phyloP scores from a whole-genome alignment of 2,797 vertebrate genomes.

The Cyprinella venusta region DNA sequence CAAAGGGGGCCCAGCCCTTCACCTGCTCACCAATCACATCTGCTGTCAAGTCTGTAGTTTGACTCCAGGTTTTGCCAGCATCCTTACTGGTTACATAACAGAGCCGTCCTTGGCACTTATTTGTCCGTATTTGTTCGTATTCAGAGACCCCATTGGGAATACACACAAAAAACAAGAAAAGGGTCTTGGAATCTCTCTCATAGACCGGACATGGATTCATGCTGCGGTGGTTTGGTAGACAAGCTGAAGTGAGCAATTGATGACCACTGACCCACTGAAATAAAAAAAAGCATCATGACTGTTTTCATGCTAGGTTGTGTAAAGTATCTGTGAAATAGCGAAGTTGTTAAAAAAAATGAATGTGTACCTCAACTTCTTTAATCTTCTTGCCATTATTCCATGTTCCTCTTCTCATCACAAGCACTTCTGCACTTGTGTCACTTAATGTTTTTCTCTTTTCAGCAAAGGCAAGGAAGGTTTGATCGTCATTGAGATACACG shows the following conservation, averaged over 20 bases:
- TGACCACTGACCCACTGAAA: slow-evolving; percentile 54
- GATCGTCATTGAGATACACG: slow-evolving; percentile 75
- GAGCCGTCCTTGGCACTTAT: slow-evolving; percentile 71
- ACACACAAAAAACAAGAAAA: slow-evolving; percentile 83
- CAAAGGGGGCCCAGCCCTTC: slow-evolving; percentile 74
- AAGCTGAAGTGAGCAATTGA: slow-evolving; percentile 38
- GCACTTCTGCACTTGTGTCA: slow-evolving; percentile 71
- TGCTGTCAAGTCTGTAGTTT: slow-evolving; percentile 72
- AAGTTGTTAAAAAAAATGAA: not conserved
- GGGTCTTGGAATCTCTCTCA: slow-evolving; percentile 55
- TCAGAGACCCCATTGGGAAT: slow-evolving; percentile 65
- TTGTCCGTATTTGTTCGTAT: slow-evolving; percentile 58
- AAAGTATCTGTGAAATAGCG: not conserved
- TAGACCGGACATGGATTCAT: slow-evolving; percentile 83
- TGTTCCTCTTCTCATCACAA: slow-evolving; percentile 41
- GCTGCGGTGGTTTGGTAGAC: slow-evolving; percentile 67
- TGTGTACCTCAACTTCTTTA: slow-evolving; percentile 28
- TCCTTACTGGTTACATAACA: slow-evolving; percentile 73
- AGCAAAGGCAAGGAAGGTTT: slow-evolving; percentile 87
- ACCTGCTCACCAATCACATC: slow-evolving; percentile 62
- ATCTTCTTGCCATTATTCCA: not conserved
- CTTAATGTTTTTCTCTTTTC: slow-evolving; percentile 80
- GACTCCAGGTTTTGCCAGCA: slow-evolving; percentile 70
- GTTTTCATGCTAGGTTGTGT: not conserved
- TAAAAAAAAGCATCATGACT: not conserved